These are phyloP conservation scores for Anastrepha ludens DNA, from an alignment of 1,140 invertebrate species.

Conservation along the genomic window DNA sequence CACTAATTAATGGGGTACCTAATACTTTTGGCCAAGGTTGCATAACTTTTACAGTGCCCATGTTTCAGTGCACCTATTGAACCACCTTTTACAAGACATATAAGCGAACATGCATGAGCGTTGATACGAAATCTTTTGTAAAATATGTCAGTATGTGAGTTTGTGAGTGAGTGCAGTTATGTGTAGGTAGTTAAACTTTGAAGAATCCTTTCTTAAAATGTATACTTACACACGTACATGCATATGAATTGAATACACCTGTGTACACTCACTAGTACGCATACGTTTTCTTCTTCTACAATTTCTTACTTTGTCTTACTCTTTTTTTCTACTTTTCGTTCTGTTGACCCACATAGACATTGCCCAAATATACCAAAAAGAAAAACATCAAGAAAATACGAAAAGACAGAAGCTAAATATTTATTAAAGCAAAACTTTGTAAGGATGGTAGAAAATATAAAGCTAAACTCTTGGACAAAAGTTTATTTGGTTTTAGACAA, in stretches of 20 bases:
- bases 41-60: too few relatives aligned
- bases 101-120: background rate
- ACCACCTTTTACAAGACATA: background rate
- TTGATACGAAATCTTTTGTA: background rate
- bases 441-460: too few relatives aligned
- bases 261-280: background rate
- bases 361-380: background rate
- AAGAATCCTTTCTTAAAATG: too few relatives aligned
- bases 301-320: background rate
- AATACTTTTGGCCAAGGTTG: too few relatives aligned
- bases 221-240: background rate
- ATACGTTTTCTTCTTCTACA: background rate
- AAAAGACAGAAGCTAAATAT: background rate
- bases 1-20: too few relatives aligned
- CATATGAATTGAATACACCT: background rate
- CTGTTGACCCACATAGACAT: background rate
- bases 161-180: too few relatives aligned
- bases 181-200: too few relatives aligned
- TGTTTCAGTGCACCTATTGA: too few relatives aligned
- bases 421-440: background rate
- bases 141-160: background rate
- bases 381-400: background rate
- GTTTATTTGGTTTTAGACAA: too few relatives aligned
- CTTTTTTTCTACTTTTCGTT: background rate
- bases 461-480: too few relatives aligned